Evolutionary conservation across 2,113 vertebrate genomes (phyloP).

Genomic region (Fulmarus glacialis): DNA sequence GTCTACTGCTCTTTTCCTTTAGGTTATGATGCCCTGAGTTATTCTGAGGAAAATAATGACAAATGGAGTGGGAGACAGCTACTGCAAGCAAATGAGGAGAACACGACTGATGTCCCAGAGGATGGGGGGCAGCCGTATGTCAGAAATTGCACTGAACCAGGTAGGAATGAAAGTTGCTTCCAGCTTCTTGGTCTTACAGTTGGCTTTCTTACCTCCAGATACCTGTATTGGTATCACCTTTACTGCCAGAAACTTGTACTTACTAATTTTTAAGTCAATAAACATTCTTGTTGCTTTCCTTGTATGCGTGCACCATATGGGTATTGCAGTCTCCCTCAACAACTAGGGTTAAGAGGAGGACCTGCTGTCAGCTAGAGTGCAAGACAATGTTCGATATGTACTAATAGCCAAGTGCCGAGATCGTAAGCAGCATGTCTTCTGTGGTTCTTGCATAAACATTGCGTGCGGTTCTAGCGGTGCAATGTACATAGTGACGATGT

Average conservation of each 20-base stretch:
- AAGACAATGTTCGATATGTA: not conserved
- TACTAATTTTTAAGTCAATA: not conserved
- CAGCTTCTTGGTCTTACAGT: fast-evolving
- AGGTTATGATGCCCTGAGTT: constrained; percentile 78
- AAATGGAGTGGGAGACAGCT: constrained; percentile 86
- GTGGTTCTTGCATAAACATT: not conserved
- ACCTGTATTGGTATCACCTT: not conserved
- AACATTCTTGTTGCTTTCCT: not conserved
- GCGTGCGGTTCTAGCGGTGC: fast-evolving
- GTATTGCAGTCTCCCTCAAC: not conserved
- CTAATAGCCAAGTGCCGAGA: not conserved
- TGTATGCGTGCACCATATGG: not conserved
- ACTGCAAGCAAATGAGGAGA: constrained; percentile 77
- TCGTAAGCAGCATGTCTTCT: not conserved
- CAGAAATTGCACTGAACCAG: constrained; percentile 96
- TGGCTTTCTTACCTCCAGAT: not conserved
- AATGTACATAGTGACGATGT: too few species aligned
- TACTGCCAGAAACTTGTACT: not conserved
- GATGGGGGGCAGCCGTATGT: constrained; percentile 8
- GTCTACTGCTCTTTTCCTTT: not conserved
- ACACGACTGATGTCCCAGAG: constrained; percentile 71
- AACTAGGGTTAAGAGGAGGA: not conserved
- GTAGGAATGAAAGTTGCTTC: constrained; percentile 65
- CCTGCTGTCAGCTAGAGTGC: not conserved
- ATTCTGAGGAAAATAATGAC: constrained; percentile 53